Conservation (phyloP, 2,888 invertebrate genomes). For the Troglohyphantes excavatus region DNA sequence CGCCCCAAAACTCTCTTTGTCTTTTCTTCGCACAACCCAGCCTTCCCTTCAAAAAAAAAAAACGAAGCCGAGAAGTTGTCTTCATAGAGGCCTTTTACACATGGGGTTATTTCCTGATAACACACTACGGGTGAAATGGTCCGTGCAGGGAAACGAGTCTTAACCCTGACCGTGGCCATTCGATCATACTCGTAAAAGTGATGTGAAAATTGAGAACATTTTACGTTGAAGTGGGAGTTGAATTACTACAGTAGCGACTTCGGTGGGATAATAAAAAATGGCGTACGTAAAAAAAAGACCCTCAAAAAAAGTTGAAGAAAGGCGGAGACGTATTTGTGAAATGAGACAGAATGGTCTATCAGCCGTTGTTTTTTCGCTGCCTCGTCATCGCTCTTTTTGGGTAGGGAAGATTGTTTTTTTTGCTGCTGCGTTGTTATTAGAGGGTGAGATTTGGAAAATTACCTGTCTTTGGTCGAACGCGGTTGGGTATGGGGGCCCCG, state of each 20-base stretch:
- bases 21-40: slow-evolving; percentile 16
- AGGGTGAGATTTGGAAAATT: slow-evolving; percentile 52
- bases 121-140: slow-evolving; percentile 65
- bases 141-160: slow-evolving; percentile 57
- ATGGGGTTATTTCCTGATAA: slow-evolving; percentile 53
- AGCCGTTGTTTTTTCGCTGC: slow-evolving; percentile 41
- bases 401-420: slow-evolving; percentile 2
- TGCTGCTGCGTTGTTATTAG: slow-evolving; percentile 58
- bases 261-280: background rate
- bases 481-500: slow-evolving; percentile 48
- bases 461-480: slow-evolving; percentile 66
- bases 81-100: slow-evolving; percentile 42
- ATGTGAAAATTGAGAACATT: slow-evolving; percentile 77
- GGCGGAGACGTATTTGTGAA: slow-evolving; percentile 62
- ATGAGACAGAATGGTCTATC: slow-evolving; percentile 73
- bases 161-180: slow-evolving; percentile 60
- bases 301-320: slow-evolving; percentile 27
- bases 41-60: slow-evolving; percentile 29
- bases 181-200: slow-evolving; percentile 67
- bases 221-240: slow-evolving; percentile 34
- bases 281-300: background rate
- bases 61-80: background rate
- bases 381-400: slow-evolving; percentile 2
- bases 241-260: slow-evolving; percentile 35
- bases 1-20: slow-evolving; percentile 1